phyloP scores from a whole-genome alignment of 2,888 invertebrate species.

The Nomada lathburiana region DNA sequence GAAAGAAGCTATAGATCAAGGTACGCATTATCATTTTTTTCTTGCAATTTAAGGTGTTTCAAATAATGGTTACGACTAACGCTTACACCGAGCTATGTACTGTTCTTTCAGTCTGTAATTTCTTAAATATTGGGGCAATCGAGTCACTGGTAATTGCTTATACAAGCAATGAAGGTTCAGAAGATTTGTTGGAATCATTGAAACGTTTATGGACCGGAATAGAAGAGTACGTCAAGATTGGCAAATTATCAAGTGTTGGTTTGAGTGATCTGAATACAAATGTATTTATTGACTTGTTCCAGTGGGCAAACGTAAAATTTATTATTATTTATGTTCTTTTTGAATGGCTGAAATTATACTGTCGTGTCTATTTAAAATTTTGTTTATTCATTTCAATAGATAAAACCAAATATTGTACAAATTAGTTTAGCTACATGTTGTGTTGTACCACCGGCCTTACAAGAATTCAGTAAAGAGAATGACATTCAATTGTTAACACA shows the following conservation, averaged over 20 bases:
- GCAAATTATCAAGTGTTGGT: conserved; percentile 89
- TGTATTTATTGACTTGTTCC: conserved; percentile 90
- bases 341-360: not conserved
- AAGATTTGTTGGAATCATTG: conserved; percentile 83
- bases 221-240: conserved; percentile 89
- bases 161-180: conserved; percentile 85
- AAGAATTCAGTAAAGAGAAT: conserved; percentile 95
- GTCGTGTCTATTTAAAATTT: conserved; percentile 4
- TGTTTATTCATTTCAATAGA: conserved; percentile 79
- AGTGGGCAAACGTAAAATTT: conserved; percentile 87
- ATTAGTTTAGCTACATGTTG: conserved; percentile 97
- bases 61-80: too few relatives aligned
- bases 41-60: not conserved
- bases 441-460: conserved; percentile 95
- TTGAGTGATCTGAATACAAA: conserved; percentile 95
- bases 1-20: conserved; percentile 90
- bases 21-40: conserved; percentile 82
- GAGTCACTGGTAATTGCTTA: conserved; percentile 94
- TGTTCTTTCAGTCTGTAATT: conserved; percentile 88
- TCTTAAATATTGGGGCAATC: conserved; percentile 89
- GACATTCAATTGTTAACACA: conserved; percentile 97
- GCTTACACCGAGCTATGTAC: conserved; percentile 15
- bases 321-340: not conserved
- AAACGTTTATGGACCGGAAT: conserved; percentile 91
- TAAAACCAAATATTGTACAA: conserved; percentile 95